Base-by-base conservation (phyloP, 2,888 invertebrate species). In the Trissonchulus sp. region DNA sequence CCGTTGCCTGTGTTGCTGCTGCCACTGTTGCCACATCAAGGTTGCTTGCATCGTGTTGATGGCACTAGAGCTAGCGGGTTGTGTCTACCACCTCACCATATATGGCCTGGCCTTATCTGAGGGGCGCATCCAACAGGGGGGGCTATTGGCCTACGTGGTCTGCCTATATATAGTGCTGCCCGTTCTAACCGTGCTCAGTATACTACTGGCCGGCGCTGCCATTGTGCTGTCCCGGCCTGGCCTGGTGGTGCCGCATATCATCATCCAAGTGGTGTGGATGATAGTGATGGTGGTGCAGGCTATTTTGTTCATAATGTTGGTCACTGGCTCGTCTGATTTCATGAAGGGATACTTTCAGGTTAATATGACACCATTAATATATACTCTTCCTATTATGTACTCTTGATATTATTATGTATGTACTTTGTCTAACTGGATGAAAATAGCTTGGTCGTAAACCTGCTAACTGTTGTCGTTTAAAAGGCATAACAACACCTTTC, bases 21-120 rank as follows among this genome's bases (percentile, higher is more conserved):
- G 48, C 48, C 48, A 48, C 48, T 48, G 48, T 23, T 48, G 48
- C 48, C 48, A 48, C 48, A 48, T 48, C 48, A 48, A 48, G 48
- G 23, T 48, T 23, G 48, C 48, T 23, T 48, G 48, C 23, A 8
- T 48, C 8, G 23, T 48, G 8, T 8, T 48, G 48, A 23, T 23
- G 23, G 48, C 48, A 23, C 23, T 8, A 23, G 48, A 48, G 48
- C 48, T 48, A 23, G 23, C 23, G 8, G 48, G 8, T 23, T 15
- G 48, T 23, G 8, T 48, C 48, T 48, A 48, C 48, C 8, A 8
- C 23, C 48, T 48, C 48, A 48, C 23, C 48, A 48, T 8, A 8
- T 48, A 48, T 48, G 8, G 8, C 48, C 8, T 48, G 48, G 48
- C 48, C 48, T n/a, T n/a, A n/a, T n/a, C n/a, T n/a, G n/a, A n/a